Conservation (phyloP, 2,113 vertebrate genomes). For the Terrapene triunguis region DNA sequence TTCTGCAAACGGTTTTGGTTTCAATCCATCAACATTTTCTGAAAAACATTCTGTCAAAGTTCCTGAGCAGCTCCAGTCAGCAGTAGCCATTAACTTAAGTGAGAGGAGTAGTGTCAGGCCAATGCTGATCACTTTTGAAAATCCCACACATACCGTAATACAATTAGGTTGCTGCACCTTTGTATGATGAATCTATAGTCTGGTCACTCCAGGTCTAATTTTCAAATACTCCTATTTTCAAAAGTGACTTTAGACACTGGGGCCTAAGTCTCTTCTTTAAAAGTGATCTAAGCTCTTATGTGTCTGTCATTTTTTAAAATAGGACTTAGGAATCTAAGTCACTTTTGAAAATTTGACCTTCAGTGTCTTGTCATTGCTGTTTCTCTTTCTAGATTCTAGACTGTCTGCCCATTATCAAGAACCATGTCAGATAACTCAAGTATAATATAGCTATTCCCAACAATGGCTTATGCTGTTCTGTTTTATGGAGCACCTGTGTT, state of each 20-base stretch:
- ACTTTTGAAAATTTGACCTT: neutral
- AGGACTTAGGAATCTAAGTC: neutral
- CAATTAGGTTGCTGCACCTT: neutral
- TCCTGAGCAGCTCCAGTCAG: neutral
- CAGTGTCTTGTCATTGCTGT: neutral
- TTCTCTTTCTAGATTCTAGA: neutral
- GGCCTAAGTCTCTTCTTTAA: neutral
- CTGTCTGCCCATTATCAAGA: fast-evolving
- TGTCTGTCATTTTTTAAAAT: neutral
- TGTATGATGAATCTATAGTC: neutral
- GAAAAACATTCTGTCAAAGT: neutral
- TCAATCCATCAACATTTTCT: neutral
- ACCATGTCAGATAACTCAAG: neutral
- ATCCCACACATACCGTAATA: neutral
- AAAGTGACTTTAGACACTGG: neutral
- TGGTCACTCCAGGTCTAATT: neutral
- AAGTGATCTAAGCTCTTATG: neutral
- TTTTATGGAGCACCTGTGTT: neutral
- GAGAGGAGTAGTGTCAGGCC: neutral
- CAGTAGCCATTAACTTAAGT: neutral
- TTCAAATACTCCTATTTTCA: neutral
- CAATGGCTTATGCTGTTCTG: neutral
- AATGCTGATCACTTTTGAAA: neutral
- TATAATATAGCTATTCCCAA: neutral
- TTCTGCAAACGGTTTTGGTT: neutral